Evolutionary conservation across 2,888 invertebrate species (phyloP).

Genomic region (Dryobotodes eremita): DNA sequence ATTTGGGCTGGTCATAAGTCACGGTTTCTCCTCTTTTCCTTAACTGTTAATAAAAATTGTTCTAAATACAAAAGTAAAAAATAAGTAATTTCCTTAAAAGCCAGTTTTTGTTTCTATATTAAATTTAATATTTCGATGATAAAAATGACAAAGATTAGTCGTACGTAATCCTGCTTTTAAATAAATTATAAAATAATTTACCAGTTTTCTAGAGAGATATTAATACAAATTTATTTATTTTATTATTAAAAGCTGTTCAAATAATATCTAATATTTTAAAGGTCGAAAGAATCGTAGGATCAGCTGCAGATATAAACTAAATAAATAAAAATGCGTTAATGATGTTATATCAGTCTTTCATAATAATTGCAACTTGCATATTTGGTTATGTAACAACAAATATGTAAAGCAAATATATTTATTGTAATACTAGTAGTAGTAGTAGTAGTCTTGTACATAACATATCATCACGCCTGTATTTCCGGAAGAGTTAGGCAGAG

Average conservation of each 20-base stretch:
- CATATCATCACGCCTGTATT: too few relatives aligned
- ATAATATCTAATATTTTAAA: not conserved
- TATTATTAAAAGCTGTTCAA: constrained; percentile 5
- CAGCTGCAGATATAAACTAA: not conserved
- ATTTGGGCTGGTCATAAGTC: not conserved
- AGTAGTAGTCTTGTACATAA: too few relatives aligned
- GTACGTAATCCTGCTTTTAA: not conserved
- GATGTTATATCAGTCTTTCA: constrained; percentile 11
- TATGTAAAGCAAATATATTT: constrained; percentile 3
- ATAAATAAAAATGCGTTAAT: not conserved
- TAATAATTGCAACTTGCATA: constrained; percentile 14
- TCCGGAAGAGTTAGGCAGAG: too few relatives aligned
- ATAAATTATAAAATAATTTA: not conserved
- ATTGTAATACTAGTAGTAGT: constrained; percentile 28
- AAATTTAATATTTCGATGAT: not conserved
- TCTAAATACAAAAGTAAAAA: not conserved
- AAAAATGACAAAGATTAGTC: not conserved
- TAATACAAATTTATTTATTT: not conserved
- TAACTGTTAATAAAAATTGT: not conserved
- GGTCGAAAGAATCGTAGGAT: not conserved
- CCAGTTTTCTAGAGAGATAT: not conserved
- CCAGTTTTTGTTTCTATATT: not conserved
- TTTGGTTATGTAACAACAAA: constrained; percentile 6
- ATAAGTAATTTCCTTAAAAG: not conserved
- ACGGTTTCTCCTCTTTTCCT: not conserved